phyloP scores from a whole-genome alignment of 2,113 vertebrate species.

The Macrotis lagotis region DNA sequence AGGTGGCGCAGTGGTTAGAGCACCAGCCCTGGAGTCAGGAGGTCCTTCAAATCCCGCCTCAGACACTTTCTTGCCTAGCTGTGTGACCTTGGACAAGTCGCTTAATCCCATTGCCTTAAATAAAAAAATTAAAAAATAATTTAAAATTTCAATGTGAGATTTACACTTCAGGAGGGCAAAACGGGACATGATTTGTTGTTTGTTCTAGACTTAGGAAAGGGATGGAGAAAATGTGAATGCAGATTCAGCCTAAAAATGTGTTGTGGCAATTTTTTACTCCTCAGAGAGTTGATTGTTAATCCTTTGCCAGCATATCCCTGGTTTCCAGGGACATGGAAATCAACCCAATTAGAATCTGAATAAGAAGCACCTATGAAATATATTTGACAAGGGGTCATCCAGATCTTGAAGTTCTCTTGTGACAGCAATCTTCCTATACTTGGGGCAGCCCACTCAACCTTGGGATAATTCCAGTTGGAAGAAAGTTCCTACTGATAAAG shows the following conservation, averaged over 20 bases:
- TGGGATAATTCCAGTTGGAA: background rate
- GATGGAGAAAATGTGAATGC: background rate
- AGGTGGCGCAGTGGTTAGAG: no score
- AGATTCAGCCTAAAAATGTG: background rate
- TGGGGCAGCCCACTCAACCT: background rate
- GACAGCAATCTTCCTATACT: background rate
- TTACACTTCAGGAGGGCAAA: background rate
- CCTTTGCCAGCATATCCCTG: background rate
- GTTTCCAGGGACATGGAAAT: background rate
- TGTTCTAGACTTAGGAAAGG: background rate
- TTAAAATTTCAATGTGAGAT: background rate
- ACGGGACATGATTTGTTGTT: background rate
- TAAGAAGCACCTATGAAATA: background rate
- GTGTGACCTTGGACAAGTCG: no score
- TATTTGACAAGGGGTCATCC: background rate
- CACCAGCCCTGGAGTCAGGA: no score
- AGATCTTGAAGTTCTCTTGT: background rate
- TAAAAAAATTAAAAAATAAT: no score
- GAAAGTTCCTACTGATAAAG: background rate
- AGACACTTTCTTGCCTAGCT: no score
- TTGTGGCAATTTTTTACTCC: background rate
- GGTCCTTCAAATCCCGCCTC: no score
- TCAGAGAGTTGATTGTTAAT: background rate
- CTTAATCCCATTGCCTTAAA: no score
- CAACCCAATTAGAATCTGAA: background rate